phyloP scores from a whole-genome alignment of 2,888 invertebrate genomes.

The Zygogramma bicolorata region DNA sequence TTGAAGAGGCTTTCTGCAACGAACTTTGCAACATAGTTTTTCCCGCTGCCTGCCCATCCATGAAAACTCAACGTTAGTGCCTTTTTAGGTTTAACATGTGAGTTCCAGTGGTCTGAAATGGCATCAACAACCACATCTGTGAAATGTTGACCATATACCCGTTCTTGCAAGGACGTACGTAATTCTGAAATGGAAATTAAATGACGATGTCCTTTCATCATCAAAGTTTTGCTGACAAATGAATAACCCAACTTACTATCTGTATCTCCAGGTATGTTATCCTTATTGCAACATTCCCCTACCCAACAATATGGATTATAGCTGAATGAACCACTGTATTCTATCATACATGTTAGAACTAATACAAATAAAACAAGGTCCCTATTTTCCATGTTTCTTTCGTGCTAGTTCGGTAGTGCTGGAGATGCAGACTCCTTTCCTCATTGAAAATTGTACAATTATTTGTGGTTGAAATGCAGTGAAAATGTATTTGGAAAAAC shows the following conservation, averaged over 20 bases:
- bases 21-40: slow-evolving; percentile 86
- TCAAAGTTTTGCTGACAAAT: too few species aligned
- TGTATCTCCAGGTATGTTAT: slow-evolving; percentile 46
- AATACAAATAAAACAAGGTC: slow-evolving; percentile 8
- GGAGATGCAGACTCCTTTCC: too few species aligned
- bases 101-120: slow-evolving; percentile 74
- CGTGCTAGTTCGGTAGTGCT: too few species aligned
- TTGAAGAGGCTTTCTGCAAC: slow-evolving; percentile 78
- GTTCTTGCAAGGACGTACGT: slow-evolving; percentile 65
- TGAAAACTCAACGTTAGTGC: slow-evolving; percentile 94
- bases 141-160: slow-evolving; percentile 86
- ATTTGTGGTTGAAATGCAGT: too few species aligned
- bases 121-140: slow-evolving; percentile 78
- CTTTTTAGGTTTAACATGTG: slow-evolving; percentile 71
- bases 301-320: slow-evolving; percentile 47
- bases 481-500: too few species aligned
- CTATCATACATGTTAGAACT: slow-evolving; percentile 24
- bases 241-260: slow-evolving; percentile 46
- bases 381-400: not conserved
- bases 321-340: slow-evolving; percentile 31
- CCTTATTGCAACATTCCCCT: slow-evolving; percentile 49
- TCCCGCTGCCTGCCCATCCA: slow-evolving; percentile 94
- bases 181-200: slow-evolving; percentile 66
- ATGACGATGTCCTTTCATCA: too few species aligned
- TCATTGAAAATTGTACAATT: too few species aligned